A percentile compares a stretch with the other conserved stretches of the same genome.
Evolutionary conservation across 2,113 vertebrate species (phyloP).

Genomic region (Lophochroa leadbeateri): DNA sequence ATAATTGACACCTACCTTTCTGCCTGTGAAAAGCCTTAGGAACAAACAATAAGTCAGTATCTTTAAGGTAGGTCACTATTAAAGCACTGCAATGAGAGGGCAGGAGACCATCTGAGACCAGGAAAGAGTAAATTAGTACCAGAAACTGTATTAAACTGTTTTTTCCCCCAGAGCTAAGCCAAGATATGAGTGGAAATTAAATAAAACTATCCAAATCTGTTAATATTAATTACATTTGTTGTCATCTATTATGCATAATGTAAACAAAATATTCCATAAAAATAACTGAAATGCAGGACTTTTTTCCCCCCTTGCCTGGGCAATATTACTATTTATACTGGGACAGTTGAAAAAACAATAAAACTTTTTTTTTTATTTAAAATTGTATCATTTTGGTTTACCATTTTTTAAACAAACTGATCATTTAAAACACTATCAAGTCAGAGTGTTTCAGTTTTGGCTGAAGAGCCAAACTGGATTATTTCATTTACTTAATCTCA

Average conservation of each 20-base stretch:
- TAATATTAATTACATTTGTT: background rate
- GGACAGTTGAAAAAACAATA: background rate
- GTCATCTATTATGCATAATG: background rate
- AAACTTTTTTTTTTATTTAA: background rate
- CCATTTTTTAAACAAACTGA: background rate
- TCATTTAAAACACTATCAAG: background rate
- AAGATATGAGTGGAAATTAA: background rate
- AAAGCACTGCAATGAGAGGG: background rate
- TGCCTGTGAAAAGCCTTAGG: background rate
- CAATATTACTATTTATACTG: background rate
- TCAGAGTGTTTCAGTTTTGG: background rate
- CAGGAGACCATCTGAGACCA: background rate
- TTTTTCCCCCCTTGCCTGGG: background rate
- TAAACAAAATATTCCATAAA: background rate
- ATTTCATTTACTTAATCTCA: background rate
- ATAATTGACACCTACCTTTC: slow-evolving; percentile 1
- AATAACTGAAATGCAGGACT: background rate
- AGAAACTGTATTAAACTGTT: background rate
- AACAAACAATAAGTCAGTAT: slow-evolving; percentile 2
- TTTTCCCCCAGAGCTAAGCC: background rate
- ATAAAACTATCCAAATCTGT: background rate
- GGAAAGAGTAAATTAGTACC: background rate
- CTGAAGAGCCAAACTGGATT: background rate
- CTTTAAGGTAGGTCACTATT: background rate
- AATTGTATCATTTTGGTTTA: background rate